phyloP scores from a whole-genome alignment of 2,888 invertebrate species.

The Nomada hirtipes region DNA sequence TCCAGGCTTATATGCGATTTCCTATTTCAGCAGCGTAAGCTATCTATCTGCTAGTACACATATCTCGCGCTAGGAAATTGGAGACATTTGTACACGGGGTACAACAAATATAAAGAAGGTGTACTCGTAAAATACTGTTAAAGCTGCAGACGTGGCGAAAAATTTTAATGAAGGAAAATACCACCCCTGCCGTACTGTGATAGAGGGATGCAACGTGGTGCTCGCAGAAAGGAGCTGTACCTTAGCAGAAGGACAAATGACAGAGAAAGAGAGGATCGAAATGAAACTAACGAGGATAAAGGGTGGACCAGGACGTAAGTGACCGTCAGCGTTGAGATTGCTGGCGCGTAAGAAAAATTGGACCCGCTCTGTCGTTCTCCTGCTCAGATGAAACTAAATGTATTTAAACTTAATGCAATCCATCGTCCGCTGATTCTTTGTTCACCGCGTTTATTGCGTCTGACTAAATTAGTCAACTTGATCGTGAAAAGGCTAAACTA shows the following conservation, averaged over 20 bases:
- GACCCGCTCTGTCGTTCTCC: constrained; percentile 14
- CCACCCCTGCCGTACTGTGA: constrained; percentile 69
- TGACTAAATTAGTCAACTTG: no score
- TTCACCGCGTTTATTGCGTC: background rate
- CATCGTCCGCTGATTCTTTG: background rate
- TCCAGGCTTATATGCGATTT: no score
- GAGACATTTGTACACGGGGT: no score
- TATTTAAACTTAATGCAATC: constrained; percentile 39
- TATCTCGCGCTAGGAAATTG: no score
- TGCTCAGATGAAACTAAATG: constrained; percentile 46
- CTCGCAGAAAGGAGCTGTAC: constrained; percentile 22
- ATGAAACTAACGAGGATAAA: constrained; percentile 72
- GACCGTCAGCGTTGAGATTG: constrained; percentile 69
- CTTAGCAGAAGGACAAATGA: constrained; percentile 32
- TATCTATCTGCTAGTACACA: no score
- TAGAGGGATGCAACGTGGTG: constrained; percentile 67
- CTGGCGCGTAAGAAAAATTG: constrained; percentile 69
- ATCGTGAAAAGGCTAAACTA: no score
- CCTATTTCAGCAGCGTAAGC: no score
- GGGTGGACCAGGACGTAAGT: constrained; percentile 62
- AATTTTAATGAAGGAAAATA: constrained; percentile 76
- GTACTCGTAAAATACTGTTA: constrained; percentile 68
- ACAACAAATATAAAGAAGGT: background rate
- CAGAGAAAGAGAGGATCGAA: constrained; percentile 31
- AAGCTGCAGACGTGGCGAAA: constrained; percentile 71